Evolutionary conservation across 2,888 invertebrate species (phyloP), one percentile per base, ranked within the genome.

Genomic region (Pheosia gnoma): DNA sequence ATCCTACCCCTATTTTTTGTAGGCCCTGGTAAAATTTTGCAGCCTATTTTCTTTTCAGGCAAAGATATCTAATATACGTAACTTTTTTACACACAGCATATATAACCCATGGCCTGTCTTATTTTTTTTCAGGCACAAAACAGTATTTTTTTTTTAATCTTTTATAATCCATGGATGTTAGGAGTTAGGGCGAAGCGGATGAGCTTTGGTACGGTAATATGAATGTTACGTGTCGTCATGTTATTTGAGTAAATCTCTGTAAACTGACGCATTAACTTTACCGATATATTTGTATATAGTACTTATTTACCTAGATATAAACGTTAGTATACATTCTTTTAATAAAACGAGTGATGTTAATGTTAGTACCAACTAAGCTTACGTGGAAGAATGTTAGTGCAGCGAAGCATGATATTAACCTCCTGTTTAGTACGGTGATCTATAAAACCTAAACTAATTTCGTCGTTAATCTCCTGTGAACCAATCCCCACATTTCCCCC

Each of bases 131-230:
- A 13, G 25, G 41, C 37, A 39, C 43, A 5, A 52, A 37, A 36
- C 38, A 25, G n/a, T n/a, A 54, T 43, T 64, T 59, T 54, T 47
- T 65, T 58, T 61, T 41, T 59, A 62, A 43, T 25, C 37, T 59
- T 49, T 61, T 61, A 13, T 25, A 61, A 65, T 43, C 66, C 67
- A 76, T 77, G 73, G 75, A 79, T 87, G 91, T 91, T 92, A 91
- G 85, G 84, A 89, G 92, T 93, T 93, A 93, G 87, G 93, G 93
- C 92, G 89, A 93, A 93, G 93, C 93, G 86, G 85, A 93, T 93
- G 93, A 93, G 88, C 91, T 85, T 81, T 82, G 66, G 66, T 73
- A 65, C 71, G 62, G 66, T 78, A 69, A 68, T 77, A 85, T 86
- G 83, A 84, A 80, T 86, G 87, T 88, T 89, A 86, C 78, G 73